Conservation (phyloP, 2,888 invertebrate genomes). For the Thymelicus sylvestris region DNA sequence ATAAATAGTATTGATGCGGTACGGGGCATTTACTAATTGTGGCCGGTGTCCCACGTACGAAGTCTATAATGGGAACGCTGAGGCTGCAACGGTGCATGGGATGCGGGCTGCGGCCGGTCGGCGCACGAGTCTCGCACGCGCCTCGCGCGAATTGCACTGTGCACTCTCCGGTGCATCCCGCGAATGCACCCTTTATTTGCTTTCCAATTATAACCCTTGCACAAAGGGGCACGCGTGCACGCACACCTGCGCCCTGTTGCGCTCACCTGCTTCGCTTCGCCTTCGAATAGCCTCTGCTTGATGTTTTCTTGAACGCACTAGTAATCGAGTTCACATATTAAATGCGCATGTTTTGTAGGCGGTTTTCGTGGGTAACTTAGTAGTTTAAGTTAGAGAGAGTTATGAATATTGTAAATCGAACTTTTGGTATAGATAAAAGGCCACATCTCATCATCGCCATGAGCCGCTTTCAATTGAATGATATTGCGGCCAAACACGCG, state of each 20-base stretch:
- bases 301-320: not conserved
- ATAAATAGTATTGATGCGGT: not conserved
- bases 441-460: no score
- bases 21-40: not conserved
- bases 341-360: no score
- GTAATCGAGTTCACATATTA: no score
- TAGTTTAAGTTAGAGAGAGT: no score
- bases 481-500: not conserved
- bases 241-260: constrained; percentile 9
- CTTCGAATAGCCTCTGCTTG: not conserved
- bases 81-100: not conserved
- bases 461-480: not conserved
- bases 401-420: no score
- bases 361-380: no score
- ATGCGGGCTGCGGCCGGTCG: constrained; percentile 34
- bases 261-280: not conserved
- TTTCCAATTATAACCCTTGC: constrained; percentile 43
- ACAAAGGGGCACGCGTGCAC: constrained; percentile 43
- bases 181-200: constrained; percentile 41
- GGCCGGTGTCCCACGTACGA: not conserved
- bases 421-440: no score
- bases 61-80: not conserved
- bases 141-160: constrained; percentile 43
- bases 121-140: constrained; percentile 47
- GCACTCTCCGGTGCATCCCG: constrained; percentile 46